Evolutionary conservation across 2,888 invertebrate species (phyloP), one percentile per base, ranked within the genome.

Genomic region (Clepsis dumicolana): DNA sequence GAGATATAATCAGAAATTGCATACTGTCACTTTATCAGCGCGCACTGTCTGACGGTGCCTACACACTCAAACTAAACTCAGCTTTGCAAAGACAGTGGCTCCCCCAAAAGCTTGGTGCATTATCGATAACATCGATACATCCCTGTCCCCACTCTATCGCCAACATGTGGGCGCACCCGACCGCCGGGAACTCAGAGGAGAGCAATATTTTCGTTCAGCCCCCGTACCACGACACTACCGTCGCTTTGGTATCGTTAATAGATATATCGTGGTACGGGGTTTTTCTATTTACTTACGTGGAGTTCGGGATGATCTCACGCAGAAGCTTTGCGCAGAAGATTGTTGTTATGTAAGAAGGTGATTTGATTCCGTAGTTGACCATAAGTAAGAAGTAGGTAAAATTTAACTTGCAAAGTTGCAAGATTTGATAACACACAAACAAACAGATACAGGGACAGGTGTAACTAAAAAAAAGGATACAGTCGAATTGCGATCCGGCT

Each of bases 151-250:
- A 77, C 90, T 75, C 88, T 91, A 86, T 35, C n/a, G 69, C 70
- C 72, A 88, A 89, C 92, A 93, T 92, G 92, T 93, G 93, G 93
- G 90, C 89, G 90, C 92, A 84, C 84, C 87, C 87, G 86, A 86
- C 84, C 82, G 86, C 85, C 84, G 86, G 86, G 88, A 82, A 85
- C 87, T 85, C 83, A 82, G 82, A 80, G 85, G 86, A 87, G 83
- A 88, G 90, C 86, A 91, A 91, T 92, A 93, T 92, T 93, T 93
- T 92, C 85, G 93, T 91, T 87, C 89, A 81, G 77, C 79, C 92
- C 82, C 84, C 74, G 78, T 87, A 92, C 92, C 83, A 87, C 73
- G 76, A 74, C 12, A 76, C 59, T 32, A 54, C 44, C 60, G 27
- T 71, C 68, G 73, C 24, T 59, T 60, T 48, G 53, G 57, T 69